Evolutionary conservation across 2,113 vertebrate genomes (phyloP), one percentile per base, ranked within the genome.

Genomic region (Embiotoca jacksoni): DNA sequence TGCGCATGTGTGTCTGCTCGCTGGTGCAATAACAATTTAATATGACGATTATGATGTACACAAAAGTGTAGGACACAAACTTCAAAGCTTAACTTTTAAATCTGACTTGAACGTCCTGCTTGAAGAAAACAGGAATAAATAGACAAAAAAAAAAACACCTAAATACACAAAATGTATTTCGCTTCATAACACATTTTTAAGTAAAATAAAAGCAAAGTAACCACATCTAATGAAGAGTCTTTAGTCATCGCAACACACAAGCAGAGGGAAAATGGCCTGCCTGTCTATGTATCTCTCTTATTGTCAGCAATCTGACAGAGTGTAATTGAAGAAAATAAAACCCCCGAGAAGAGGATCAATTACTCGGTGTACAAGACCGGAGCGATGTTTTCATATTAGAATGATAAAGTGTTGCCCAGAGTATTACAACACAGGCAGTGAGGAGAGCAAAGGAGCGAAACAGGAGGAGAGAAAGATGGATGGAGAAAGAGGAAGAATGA

Each of bases 381-480:
- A 84, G 63, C 79, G 47, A 82, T 83, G 83, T 84, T 83, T 88
- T 88, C 75, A 85, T 89, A 81, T 83, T 82, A 83, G 74, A 78
- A 81, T 86, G 83, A 88, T 83, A 72, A 85, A 88, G 83, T 58
- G 78, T 72, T 80, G 72, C 80, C 72, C 30, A 3, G 37, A 82
- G 80, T 61, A 32, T 32, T 64, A 69, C 31, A 50, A 15, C 55
- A 58, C 33, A 72, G 61, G 10, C 35, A 56, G 73, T 50, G 47
- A 55, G 59, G 56, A 31, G 32, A 65, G 59, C 15, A 23, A 14
- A 23, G 49, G 49, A 23, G 49, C 4, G 1, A 5, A 6, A 52
- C 13, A 14, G 52, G 11, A n/a, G 7, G 56, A 3, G 41, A 36
- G 23, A 52, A 31, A 58, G 49, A 73, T 33, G 23, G 37, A 61